Base-by-base conservation (phyloP, 2,113 vertebrate genomes). In the Cairina moschata region DNA sequence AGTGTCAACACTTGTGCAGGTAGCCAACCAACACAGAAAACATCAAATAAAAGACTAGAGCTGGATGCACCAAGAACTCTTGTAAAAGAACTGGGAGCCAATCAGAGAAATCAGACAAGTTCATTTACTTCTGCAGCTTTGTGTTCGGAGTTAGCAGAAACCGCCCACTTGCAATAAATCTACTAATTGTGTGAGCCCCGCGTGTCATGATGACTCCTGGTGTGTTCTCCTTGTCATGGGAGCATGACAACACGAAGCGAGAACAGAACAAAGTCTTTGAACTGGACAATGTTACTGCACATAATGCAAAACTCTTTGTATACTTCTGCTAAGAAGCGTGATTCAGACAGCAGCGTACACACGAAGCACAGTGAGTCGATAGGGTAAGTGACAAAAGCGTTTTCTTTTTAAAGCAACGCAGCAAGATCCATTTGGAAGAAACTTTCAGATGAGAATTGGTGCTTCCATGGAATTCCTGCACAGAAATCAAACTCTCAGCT, bases 201-300 rank as follows among this genome's bases (percentile, higher is more conserved):
- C 71, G 90, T 92, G 92, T 93, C 94, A 91, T 55, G 88, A 69
- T 22, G 86, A 76, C 74, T 96, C 44, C 92, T 50, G 52, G 76
- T 79, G 88, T 94, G 72, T 11, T 91, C 38, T 58, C 80, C 92
- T 82, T 84, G 93, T 94, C 92, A 92, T 58, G 36, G 86, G 80
- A 91, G 69, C 73, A 82, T 75, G 86, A 92, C 90, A 91, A 86
- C 76, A 78, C 5, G 2, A 71, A 72, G 86, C 84, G 42, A 11
- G 44, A 66, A 84, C 66, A 81, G 42, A 92, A 72, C 62, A 69
- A 94, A 87, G 66, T 65, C 88, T 86, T 60, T 59, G 28, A 88
- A 46, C 62, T 29, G 32, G 66, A 75, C 84, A 77, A 63, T 63
- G 5, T 31, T 18, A 73, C 3, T 62, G 60, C 32, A 66, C 44